Base-by-base conservation (phyloP, 2,113 vertebrate species). In the Enhydra lutris region DNA sequence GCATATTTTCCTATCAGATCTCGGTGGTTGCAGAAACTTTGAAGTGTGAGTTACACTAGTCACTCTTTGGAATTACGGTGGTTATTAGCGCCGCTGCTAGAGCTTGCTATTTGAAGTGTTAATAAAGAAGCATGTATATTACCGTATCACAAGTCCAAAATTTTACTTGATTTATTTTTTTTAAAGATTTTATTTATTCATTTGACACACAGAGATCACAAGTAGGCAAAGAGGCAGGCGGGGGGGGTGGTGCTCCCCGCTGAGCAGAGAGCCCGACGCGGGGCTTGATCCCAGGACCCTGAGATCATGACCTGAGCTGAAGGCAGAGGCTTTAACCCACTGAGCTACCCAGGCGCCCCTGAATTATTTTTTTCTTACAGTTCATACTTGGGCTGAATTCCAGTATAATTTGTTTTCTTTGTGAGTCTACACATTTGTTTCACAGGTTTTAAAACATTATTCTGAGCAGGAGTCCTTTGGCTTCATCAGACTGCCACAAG, bases 321-420 rank as follows among this genome's bases (percentile, higher is more conserved):
- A 55, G 17, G 52, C 17, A 55, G 52, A 55, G 52, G 52, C 52
- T 18, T 18, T 18, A 55, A 18, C 17, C 52, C 52, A 55, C 52
- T 55, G 52, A 55, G 17, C 52, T 17, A 55, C 52, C 52, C 52
- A 55, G 52, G 52, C 5, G 2, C 17, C 52, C 52, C 52, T 95
- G 89, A 47, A 82, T 89, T 89, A 50, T 59, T 52, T 83, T 96
- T 76, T 57, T 63, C 82, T 76, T 80, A 13, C 52, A 63, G 81
- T 90, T 61, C 84, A 82, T 86, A 42, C 69, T 94, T 94, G 55
- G 59, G 39, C 55, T 82, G 87, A 69, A 86, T 86, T 89, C 74
- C 89, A 86, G 42, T n/a, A 57, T 65, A 91, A 69, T 34, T 67
- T 65, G 6, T 92, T 94, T 95, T 45, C 80, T 90, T 47, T 71